phyloP scores from a whole-genome alignment of 2,888 invertebrate species.

The Drepana falcataria region DNA sequence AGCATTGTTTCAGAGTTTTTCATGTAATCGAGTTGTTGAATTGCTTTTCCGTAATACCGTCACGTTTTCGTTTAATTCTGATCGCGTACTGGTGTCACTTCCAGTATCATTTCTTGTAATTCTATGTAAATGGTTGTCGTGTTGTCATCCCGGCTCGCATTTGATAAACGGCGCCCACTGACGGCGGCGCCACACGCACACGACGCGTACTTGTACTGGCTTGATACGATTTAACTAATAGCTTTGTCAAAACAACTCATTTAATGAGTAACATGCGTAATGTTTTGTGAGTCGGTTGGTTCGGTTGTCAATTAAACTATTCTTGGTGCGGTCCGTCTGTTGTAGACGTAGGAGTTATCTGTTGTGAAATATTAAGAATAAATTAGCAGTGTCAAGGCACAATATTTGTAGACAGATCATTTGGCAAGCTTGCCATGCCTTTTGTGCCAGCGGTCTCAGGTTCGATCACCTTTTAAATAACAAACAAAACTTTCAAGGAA shows the following conservation, averaged over 20 bases:
- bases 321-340: too few relatives aligned
- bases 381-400: too few relatives aligned
- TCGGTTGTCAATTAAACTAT: too few relatives aligned
- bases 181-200: conserved; percentile 2
- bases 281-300: too few relatives aligned
- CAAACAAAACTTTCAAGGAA: too few relatives aligned
- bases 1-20: background rate
- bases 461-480: too few relatives aligned
- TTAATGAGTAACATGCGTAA: too few relatives aligned
- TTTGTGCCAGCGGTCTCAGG: too few relatives aligned
- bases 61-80: conserved; percentile 8
- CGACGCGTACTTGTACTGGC: conserved; percentile 18
- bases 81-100: conserved; percentile 10
- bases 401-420: too few relatives aligned
- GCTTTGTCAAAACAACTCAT: background rate
- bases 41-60: conserved; percentile 8
- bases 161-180: conserved; percentile 26
- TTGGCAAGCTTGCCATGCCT: too few relatives aligned
- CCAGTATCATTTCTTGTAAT: conserved; percentile 13
- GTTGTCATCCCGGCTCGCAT: conserved; percentile 18
- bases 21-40: conserved; percentile 11
- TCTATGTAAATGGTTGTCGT: conserved; percentile 14
- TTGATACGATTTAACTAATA: background rate
- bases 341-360: too few relatives aligned
- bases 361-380: too few relatives aligned